A percentile compares a stretch with the other conserved stretches of the same genome.
These are phyloP conservation scores for Leucopsar rothschildi DNA, from an alignment of 2,113 vertebrate genomes.

Conservation along the genomic window DNA sequence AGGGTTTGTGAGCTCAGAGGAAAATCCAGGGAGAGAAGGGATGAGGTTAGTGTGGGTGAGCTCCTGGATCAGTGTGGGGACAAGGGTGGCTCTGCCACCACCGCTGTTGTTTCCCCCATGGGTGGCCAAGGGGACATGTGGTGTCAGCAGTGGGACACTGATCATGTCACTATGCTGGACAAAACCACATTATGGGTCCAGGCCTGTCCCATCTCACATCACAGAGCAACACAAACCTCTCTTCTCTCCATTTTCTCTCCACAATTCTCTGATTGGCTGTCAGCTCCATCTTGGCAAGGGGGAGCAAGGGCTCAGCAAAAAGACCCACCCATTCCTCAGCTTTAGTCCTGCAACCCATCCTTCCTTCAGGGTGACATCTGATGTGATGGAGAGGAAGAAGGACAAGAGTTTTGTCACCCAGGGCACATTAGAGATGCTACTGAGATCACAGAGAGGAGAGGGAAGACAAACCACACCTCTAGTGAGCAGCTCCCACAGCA, in stretches of 20 bases:
- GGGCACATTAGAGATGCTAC: background rate
- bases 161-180: background rate
- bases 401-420: background rate
- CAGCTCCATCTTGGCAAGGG: background rate
- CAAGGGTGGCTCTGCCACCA: background rate
- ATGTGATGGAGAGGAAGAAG: background rate
- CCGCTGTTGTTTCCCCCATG: background rate
- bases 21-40: background rate
- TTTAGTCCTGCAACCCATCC: background rate
- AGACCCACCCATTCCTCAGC: background rate
- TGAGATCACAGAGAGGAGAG: background rate
- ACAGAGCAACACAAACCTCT: background rate
- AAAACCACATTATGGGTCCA: background rate
- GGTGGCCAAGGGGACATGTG: background rate
- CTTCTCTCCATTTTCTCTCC: background rate
- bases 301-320: background rate
- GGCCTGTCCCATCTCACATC: background rate
- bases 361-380: background rate
- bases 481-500: background rate
- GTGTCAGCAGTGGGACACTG: rapidly evolving
- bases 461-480: background rate
- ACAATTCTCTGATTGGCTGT: background rate
- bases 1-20: background rate
- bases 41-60: background rate
- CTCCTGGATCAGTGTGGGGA: background rate